phyloP scores from a whole-genome alignment of 2,113 vertebrate species.

The Perca flavescens region DNA sequence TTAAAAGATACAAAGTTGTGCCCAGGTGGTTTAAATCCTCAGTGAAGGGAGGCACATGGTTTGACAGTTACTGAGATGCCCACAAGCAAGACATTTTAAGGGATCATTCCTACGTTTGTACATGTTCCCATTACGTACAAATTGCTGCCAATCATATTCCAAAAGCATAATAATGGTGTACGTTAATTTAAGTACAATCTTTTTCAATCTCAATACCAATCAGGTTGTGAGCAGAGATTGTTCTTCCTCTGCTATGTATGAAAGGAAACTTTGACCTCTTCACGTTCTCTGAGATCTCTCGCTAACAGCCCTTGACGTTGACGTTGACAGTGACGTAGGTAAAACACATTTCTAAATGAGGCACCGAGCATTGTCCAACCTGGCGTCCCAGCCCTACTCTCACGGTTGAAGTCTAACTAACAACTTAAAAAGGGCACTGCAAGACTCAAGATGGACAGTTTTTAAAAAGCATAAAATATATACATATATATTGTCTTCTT shows the following conservation, averaged over 20 bases:
- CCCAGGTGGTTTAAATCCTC: background rate
- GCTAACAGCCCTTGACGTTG: background rate
- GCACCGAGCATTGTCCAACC: background rate
- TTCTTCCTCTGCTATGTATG: background rate
- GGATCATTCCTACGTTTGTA: background rate
- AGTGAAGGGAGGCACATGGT: background rate
- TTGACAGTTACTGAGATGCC: background rate
- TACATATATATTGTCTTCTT: background rate
- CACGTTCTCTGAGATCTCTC: background rate
- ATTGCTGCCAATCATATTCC: background rate
- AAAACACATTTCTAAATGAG: background rate
- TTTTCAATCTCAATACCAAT: background rate
- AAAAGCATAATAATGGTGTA: background rate
- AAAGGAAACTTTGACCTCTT: background rate
- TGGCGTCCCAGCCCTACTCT: background rate
- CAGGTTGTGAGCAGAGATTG: background rate
- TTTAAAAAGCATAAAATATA: background rate
- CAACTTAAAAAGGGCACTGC: background rate
- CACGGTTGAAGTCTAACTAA: background rate
- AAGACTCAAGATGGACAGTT: background rate
- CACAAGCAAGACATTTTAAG: background rate
- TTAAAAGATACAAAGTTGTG: constrained; percentile 3
- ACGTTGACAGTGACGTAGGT: background rate
- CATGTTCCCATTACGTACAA: background rate
- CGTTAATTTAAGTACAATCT: background rate